These are phyloP conservation scores for Poicephalus meyeri DNA, from an alignment of 2,113 vertebrate species.

Conservation along the genomic window DNA sequence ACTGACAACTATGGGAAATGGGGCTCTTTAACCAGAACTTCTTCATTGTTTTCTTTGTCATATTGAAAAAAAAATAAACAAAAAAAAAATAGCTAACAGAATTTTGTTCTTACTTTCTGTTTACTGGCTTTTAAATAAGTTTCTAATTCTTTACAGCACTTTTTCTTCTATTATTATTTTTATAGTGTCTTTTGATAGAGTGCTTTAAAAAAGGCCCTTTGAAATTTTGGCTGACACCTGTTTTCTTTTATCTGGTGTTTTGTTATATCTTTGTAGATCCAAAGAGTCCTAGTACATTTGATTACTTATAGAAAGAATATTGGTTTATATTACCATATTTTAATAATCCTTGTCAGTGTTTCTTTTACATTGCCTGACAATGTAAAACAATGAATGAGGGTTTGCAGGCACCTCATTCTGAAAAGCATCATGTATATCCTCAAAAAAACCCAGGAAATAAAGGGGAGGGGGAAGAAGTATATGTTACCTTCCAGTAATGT, in stretches of 20 bases:
- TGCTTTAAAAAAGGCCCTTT: neutral
- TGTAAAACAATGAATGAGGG: neutral
- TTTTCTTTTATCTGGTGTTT: slow-evolving; percentile 26
- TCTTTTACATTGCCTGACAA: neutral
- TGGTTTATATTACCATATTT: neutral
- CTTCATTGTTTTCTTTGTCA: neutral
- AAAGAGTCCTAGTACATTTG: neutral
- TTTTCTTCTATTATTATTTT: neutral
- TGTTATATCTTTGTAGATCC: neutral
- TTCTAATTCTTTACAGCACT: neutral
- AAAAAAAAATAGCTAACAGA: accelerated
- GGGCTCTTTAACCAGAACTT: neutral
- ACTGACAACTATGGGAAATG: neutral
- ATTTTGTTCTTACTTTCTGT: neutral
- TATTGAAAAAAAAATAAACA: neutral
- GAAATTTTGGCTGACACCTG: neutral
- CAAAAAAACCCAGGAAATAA: neutral
- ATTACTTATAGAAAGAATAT: neutral
- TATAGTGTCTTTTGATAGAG: neutral
- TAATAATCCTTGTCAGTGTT: neutral
- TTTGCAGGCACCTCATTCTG: neutral
- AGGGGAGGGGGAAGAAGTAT: neutral
- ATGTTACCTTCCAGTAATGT: neutral
- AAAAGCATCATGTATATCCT: neutral
- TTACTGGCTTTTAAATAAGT: neutral